Conservation (phyloP, 2,888 invertebrate species). For the Ashinkailepas kermadecensis region DNA sequence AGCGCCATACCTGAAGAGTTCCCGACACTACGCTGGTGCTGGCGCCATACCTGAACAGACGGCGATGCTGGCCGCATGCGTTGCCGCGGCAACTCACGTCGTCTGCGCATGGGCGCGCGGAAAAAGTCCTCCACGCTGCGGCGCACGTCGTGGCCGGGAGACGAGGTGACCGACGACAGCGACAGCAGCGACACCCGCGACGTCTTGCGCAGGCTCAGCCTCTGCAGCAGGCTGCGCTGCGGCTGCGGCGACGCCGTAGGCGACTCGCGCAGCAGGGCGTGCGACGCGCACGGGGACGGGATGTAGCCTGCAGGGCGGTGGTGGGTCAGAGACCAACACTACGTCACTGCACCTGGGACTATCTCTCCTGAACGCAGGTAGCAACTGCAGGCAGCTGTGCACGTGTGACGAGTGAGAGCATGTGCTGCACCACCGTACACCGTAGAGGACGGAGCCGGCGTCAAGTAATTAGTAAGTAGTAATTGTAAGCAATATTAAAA, state of each 20-base stretch:
- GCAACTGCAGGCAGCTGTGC: too few relatives aligned
- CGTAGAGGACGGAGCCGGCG: too few relatives aligned
- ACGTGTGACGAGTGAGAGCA: too few relatives aligned
- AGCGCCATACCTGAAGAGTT: too few relatives aligned
- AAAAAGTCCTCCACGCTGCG: constrained; percentile 72
- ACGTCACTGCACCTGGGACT: too few relatives aligned
- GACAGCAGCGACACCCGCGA: constrained; percentile 57
- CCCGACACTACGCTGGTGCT: too few relatives aligned
- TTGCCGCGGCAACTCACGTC: constrained; percentile 1
- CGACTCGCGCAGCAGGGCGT: constrained; percentile 10
- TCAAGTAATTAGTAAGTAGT: too few relatives aligned
- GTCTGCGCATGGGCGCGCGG: neutral
- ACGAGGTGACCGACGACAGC: constrained; percentile 48
- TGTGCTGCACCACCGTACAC: too few relatives aligned
- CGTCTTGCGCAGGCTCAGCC: constrained; percentile 80
- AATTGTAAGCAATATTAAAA: too few relatives aligned
- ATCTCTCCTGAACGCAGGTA: too few relatives aligned
- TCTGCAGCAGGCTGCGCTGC: constrained; percentile 55
- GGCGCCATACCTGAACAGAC: too few relatives aligned
- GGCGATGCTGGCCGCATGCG: too few relatives aligned
- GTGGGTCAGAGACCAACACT: neutral
- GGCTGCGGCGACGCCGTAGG: neutral
- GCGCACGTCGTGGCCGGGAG: neutral
- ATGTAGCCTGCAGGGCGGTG: neutral
- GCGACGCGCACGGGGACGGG: constrained; percentile 13